These are phyloP conservation scores for Lasioglossum marginatum DNA, from an alignment of 2,888 invertebrate species.

Conservation along the genomic window DNA sequence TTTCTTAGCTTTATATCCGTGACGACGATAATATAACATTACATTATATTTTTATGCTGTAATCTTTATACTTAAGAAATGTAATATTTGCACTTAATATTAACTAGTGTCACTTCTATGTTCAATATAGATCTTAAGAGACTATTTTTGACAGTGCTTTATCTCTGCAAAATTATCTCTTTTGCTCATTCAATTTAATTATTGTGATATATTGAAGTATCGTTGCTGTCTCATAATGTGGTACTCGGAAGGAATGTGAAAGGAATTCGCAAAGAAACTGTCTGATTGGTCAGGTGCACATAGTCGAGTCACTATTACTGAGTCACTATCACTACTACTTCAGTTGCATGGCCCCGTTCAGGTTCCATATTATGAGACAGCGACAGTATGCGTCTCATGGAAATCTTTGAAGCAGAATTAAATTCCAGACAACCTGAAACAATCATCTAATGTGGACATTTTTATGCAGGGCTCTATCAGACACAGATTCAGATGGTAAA, in stretches of 20 bases:
- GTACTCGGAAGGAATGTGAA: no score
- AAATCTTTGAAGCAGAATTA: not conserved
- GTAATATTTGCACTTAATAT: not conserved
- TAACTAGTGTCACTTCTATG: no score
- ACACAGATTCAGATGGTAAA: constrained; percentile 98
- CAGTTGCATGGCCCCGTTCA: no score
- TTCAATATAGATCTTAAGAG: not conserved
- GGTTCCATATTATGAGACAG: no score
- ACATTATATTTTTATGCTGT: not conserved
- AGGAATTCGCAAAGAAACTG: no score
- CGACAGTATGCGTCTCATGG: not conserved
- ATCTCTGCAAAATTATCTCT: not conserved
- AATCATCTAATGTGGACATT: constrained; percentile 7
- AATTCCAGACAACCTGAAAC: not conserved
- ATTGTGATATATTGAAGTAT: not conserved
- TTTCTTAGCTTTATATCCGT: not conserved
- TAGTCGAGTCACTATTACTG: no score
- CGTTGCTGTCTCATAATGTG: no score
- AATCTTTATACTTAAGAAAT: not conserved
- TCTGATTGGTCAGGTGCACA: no score
- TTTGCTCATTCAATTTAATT: not conserved
- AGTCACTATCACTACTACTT: no score
- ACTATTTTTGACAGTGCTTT: not conserved
- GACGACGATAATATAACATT: not conserved
- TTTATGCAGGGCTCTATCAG: constrained; percentile 91